Conservation (phyloP, 30 jellyfish, hydroid and myxozoan species). For the Haliclystus octoradiatus region DNA sequence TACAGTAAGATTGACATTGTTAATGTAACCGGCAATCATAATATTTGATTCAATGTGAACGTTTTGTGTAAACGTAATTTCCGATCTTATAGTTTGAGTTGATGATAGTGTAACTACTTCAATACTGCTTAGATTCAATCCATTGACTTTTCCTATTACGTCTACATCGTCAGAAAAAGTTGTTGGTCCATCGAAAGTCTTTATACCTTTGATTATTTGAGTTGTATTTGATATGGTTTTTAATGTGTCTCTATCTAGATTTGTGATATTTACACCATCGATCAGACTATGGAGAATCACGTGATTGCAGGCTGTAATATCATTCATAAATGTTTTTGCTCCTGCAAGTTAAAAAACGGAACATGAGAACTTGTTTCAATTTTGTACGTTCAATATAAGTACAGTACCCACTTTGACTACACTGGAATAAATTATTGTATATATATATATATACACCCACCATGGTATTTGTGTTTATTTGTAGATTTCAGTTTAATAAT, state of each 20-base stretch:
- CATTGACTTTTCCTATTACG: neutral
- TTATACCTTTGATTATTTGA: slow-evolving; percentile 27
- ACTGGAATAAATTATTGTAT: too few relatives aligned
- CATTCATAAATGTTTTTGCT: neutral
- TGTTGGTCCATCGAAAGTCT: slow-evolving; percentile 2
- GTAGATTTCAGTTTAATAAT: too few relatives aligned
- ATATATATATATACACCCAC: too few relatives aligned
- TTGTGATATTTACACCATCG: slow-evolving; percentile 47
- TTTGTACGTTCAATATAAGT: too few relatives aligned
- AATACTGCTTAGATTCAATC: neutral
- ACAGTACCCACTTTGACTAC: too few relatives aligned
- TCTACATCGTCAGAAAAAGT: slow-evolving; percentile 10
- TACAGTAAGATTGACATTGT: slow-evolving; percentile 17
- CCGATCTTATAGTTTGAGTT: neutral
- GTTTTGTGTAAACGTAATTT: neutral
- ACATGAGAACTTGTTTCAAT: too few relatives aligned
- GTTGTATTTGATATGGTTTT: neutral
- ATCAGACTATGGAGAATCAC: slow-evolving; percentile 13
- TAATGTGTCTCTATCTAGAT: neutral
- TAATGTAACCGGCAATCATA: slow-evolving; percentile 8
- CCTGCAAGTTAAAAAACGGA: neutral
- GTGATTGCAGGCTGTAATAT: slow-evolving; percentile 10
- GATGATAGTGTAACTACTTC: neutral
- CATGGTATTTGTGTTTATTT: too few relatives aligned
- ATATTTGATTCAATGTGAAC: neutral